Evolutionary conservation across 2,113 vertebrate genomes (phyloP).

Genomic region (Mus pahari): DNA sequence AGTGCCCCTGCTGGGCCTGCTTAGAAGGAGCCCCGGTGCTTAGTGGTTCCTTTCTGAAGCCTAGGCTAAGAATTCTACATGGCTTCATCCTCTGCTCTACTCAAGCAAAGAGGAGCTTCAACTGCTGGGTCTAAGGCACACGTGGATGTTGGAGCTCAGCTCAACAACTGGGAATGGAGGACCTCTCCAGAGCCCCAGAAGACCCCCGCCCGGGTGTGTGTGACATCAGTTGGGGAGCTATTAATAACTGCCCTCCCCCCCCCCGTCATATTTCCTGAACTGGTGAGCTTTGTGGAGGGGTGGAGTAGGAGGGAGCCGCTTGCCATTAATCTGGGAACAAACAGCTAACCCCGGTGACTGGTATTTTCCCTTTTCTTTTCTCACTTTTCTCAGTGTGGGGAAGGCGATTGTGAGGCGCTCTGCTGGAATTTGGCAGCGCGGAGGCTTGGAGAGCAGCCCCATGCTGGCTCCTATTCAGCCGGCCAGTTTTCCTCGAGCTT

Average conservation of each 20-base stretch:
- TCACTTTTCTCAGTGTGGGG: conserved; percentile 87
- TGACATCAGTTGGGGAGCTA: not conserved
- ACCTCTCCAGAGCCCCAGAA: not conserved
- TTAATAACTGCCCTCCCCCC: not conserved
- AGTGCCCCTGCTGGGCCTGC: not conserved
- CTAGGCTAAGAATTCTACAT: not conserved
- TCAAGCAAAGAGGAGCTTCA: not conserved
- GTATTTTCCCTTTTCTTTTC: conserved; percentile 91
- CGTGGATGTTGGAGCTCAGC: not conserved
- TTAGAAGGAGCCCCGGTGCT: not conserved
- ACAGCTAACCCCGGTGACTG: conserved; percentile 87
- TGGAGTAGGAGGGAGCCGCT: conserved; percentile 74
- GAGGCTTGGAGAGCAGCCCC: conserved; percentile 95
- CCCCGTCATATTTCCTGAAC: conserved; percentile 61
- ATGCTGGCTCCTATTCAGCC: conserved; percentile 98
- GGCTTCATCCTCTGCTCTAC: not conserved
- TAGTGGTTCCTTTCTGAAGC: not conserved
- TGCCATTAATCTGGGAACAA: conserved; percentile 92
- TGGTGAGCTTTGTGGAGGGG: conserved; percentile 68
- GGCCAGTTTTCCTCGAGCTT: conserved; percentile 95
- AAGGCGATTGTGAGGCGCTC: conserved; percentile 97
- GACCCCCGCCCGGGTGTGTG: not conserved
- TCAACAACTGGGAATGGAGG: not conserved
- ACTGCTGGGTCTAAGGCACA: not conserved
- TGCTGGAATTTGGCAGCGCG: conserved; percentile 99